Conservation (phyloP, 2,797 vertebrate genomes). For the Myotis daubentonii region DNA sequence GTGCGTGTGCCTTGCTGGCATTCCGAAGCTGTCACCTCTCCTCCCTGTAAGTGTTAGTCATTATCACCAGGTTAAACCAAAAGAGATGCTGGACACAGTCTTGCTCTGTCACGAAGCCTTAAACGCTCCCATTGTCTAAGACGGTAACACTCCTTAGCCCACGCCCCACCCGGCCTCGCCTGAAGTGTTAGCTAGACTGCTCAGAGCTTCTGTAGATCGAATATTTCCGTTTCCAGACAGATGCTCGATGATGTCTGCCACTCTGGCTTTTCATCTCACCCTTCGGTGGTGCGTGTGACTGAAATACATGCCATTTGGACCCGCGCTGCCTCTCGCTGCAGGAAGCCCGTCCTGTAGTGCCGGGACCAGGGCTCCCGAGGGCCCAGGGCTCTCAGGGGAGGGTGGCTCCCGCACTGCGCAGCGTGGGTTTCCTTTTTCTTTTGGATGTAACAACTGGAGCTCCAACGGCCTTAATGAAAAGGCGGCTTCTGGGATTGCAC, state of each 20-base stretch:
- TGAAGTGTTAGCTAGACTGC: background rate
- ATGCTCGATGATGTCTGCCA: background rate
- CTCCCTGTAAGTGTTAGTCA: background rate
- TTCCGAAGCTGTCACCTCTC: background rate
- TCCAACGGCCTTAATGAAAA: background rate
- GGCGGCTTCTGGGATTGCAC: background rate
- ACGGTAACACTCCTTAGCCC: background rate
- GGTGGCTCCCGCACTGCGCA: background rate
- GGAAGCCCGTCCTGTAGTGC: background rate
- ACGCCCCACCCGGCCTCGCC: background rate
- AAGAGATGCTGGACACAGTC: background rate
- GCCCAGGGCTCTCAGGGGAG: background rate
- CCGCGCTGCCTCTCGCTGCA: background rate
- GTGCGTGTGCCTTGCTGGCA: background rate
- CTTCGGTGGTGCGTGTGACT: background rate
- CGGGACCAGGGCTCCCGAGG: too few relatives aligned
- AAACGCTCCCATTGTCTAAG: background rate
- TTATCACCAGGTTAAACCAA: background rate
- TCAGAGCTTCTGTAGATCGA: background rate
- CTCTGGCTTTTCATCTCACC: background rate
- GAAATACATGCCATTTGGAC: background rate
- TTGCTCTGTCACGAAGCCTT: background rate
- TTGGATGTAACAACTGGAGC: background rate
- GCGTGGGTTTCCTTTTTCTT: background rate
- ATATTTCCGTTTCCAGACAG: constrained; percentile 18